These are phyloP conservation scores for Tricholaema leucomelas DNA, from an alignment of 2,113 vertebrate species.

Conservation along the genomic window DNA sequence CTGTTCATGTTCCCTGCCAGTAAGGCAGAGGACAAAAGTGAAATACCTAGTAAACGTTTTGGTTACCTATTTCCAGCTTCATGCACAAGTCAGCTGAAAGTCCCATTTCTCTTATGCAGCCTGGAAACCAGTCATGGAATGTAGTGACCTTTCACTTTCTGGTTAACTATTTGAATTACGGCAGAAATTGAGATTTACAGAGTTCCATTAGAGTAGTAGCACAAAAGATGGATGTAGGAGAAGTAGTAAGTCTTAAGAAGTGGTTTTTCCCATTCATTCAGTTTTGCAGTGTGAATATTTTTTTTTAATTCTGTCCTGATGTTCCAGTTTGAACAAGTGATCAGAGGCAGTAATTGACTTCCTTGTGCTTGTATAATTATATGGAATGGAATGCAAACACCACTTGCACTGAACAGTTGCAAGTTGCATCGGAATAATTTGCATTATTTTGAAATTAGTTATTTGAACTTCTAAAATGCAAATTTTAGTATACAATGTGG, in stretches of 20 bases:
- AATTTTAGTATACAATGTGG: neutral
- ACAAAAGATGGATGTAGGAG: neutral
- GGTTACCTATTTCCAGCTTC: neutral
- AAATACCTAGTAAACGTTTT: conserved; percentile 23
- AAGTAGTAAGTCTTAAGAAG: conserved; percentile 6
- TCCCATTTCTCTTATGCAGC: neutral
- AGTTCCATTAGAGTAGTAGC: neutral
- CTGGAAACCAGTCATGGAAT: conserved; percentile 34
- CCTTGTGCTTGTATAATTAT: conserved; percentile 59
- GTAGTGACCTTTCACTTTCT: conserved; percentile 52
- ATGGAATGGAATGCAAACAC: conserved; percentile 51
- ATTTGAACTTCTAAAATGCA: conserved; percentile 13
- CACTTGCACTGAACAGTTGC: conserved; percentile 17
- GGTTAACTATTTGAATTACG: conserved; percentile 8
- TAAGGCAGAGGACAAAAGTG: neutral
- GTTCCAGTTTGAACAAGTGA: conserved; percentile 26
- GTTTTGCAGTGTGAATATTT: neutral
- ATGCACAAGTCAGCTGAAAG: conserved; percentile 13
- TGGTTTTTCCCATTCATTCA: neutral
- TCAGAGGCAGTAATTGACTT: conserved; percentile 37
- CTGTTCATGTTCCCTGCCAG: neutral
- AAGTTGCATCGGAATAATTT: conserved; percentile 6
- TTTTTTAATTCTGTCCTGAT: neutral
- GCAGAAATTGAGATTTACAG: neutral
- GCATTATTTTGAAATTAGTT: conserved; percentile 3